Evolutionary conservation across 2,888 invertebrate genomes (phyloP), one percentile per base, ranked within the genome.

Genomic region (Dryobota labecula): DNA sequence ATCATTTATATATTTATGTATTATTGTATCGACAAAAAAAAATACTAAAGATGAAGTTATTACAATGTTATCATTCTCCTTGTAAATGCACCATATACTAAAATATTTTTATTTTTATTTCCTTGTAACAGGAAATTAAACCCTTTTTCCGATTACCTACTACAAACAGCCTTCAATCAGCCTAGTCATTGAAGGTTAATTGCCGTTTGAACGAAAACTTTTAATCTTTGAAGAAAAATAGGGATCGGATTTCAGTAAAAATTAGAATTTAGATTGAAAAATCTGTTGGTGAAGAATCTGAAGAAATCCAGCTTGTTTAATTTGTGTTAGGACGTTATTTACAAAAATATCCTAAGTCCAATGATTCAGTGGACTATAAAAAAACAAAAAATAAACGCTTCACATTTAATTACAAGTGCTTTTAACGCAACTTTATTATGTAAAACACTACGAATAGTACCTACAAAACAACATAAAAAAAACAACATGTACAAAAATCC

Each of bases 251-350:
- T 70, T 66, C 20, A 36, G 1, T 24, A 53, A 7, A 24, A 63
- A 82, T 66, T 78, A 69, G 78, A 79, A 73, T 65, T 65, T 62
- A 69, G 56, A 77, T 72, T 54, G 49, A 76, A 76, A 54, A 53
- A 24, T 47, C 2, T 2, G 24, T 27, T 65, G 53, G 57, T 49
- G 49, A 63, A n/a, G n/a, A n/a, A n/a, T n/a, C n/a, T n/a, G n/a
- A n/a, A n/a, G n/a, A n/a, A 61, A 76, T 53, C 20, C 6, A 3
- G 24, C 58, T 63, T 51, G 43, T 60, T 69, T 47, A 66, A 68
- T 66, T 69, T 53, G 38, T 63, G 27, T 49, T 11, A 13, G 20
- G 43, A 45, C 3, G 13, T 57, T 57, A 7, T 56, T 1, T 43
- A 53, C 13, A 1, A 58, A 47, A 73, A 60, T 57, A 47, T 6